Evolutionary conservation across 2,888 invertebrate genomes (phyloP), one percentile per base, ranked within the genome.

Genomic region (Subacronicta megacephala): DNA sequence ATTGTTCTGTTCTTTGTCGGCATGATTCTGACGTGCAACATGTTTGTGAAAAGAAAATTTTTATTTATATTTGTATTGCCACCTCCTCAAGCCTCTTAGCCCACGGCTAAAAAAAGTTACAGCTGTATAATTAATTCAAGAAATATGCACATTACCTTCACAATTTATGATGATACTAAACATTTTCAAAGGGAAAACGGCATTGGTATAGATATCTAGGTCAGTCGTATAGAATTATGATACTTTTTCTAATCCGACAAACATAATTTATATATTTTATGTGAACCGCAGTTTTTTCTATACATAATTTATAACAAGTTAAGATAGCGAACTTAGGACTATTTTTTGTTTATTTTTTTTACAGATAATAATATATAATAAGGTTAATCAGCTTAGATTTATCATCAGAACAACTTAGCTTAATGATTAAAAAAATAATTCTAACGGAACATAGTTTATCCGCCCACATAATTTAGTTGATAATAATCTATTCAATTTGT

Each of bases 81-180:
- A n/a, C n/a, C n/a, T n/a, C n/a, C n/a, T n/a, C n/a, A n/a, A n/a
- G n/a, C n/a, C n/a, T n/a, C n/a, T n/a, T n/a, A n/a, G n/a, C n/a
- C n/a, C n/a, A n/a, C n/a, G n/a, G n/a, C n/a, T n/a, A n/a, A n/a
- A n/a, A n/a, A n/a, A n/a, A n/a, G n/a, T n/a, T n/a, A n/a, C n/a
- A n/a, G n/a, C n/a, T n/a, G n/a, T n/a, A 6, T 20, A 1, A 6
- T 20, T 6, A 10, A 26, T 26, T 26, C 10, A 26, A 10, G 26
- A 10, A 3, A 7, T 18, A n/a, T 18, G 4, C 4, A 18, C 18
- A 10, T n/a, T 46, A 26, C 35, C n/a, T 44, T 44, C 23, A 29
- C 42, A 37, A 36, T 64, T 50, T 64, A 64, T 45, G 45, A 16
- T 0, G 29, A 64, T 45, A 33, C 41, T 42, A 38, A 23, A 31